Evolutionary conservation across 2,888 invertebrate genomes (phyloP).

Genomic region (Nomada lathburiana): DNA sequence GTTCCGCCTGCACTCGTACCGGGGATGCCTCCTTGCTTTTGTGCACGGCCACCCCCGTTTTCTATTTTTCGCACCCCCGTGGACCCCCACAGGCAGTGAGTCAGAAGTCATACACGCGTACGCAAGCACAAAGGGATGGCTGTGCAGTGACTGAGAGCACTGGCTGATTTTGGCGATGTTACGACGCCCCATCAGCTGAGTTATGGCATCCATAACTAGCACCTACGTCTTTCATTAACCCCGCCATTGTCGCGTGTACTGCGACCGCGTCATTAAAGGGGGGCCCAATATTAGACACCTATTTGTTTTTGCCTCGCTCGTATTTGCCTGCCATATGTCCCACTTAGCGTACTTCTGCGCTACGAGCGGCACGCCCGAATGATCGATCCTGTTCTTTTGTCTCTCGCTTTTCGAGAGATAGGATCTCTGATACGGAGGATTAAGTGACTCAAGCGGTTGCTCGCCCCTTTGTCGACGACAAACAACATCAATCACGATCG

Average conservation of each 20-base stretch:
- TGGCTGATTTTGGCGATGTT: constrained; percentile 61
- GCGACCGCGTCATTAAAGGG: constrained; percentile 67
- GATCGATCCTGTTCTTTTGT: constrained; percentile 46
- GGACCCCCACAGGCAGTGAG: constrained; percentile 61
- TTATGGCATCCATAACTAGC: constrained; percentile 79
- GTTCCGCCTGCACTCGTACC: constrained; percentile 39
- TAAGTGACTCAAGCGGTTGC: constrained; percentile 15
- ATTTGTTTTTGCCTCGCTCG: constrained; percentile 72
- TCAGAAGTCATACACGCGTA: constrained; percentile 69
- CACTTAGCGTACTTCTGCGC: constrained; percentile 42
- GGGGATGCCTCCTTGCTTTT: constrained; percentile 48
- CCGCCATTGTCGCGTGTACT: constrained; percentile 73
- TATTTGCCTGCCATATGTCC: constrained; percentile 76
- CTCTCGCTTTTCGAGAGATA: constrained; percentile 17
- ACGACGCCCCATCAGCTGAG: constrained; percentile 63
- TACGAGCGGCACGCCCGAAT: constrained; percentile 12
- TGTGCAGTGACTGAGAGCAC: constrained; percentile 26
- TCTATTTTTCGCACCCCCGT: constrained; percentile 60
- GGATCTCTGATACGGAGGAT: constrained; percentile 33
- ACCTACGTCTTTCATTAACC: constrained; percentile 79
- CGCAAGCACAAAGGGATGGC: constrained; percentile 13
- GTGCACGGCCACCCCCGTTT: constrained; percentile 45
- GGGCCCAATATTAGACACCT: constrained; percentile 54
- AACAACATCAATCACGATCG: constrained; percentile 74
- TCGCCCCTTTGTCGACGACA: constrained; percentile 27